phyloP scores from a whole-genome alignment of 2,797 vertebrate species.

The Sebastolobus altivelis region DNA sequence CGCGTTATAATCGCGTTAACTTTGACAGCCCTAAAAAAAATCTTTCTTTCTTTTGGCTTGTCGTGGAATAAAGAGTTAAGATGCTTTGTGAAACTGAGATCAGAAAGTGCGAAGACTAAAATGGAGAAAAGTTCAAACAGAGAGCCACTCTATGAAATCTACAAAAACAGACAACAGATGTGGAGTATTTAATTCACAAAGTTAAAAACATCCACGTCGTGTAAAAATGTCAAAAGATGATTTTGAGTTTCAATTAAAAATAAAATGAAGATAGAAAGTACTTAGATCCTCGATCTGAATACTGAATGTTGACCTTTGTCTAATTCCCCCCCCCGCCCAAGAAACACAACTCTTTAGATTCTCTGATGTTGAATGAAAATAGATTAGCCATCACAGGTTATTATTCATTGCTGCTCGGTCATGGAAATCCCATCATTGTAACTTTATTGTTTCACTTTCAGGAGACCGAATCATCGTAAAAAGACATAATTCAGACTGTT shows the following conservation, averaged over 20 bases:
- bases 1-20: no score
- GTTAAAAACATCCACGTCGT: not conserved
- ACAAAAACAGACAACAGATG: not conserved
- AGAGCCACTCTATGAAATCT: not conserved
- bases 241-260: not conserved
- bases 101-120: not conserved
- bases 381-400: conserved; percentile 38
- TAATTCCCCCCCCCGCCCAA: conserved; percentile 1
- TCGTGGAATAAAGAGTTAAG: not conserved
- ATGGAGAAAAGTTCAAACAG: not conserved
- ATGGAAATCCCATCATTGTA: conserved; percentile 55
- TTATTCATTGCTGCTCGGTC: conserved; percentile 27
- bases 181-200: not conserved
- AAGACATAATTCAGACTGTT: conserved; percentile 41
- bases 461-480: conserved; percentile 39
- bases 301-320: conserved; percentile 2
- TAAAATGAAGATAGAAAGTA: not conserved
- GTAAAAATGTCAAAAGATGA: not conserved
- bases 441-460: conserved; percentile 52
- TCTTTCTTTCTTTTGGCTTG: not conserved
- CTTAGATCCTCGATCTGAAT: not conserved
- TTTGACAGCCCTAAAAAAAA: no score
- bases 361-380: conserved; percentile 51
- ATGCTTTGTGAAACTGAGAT: conserved; percentile 3
- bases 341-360: not conserved